phyloP scores from a whole-genome alignment of 2,113 vertebrate genomes.

The Pseudolaguvia tuberculata region DNA sequence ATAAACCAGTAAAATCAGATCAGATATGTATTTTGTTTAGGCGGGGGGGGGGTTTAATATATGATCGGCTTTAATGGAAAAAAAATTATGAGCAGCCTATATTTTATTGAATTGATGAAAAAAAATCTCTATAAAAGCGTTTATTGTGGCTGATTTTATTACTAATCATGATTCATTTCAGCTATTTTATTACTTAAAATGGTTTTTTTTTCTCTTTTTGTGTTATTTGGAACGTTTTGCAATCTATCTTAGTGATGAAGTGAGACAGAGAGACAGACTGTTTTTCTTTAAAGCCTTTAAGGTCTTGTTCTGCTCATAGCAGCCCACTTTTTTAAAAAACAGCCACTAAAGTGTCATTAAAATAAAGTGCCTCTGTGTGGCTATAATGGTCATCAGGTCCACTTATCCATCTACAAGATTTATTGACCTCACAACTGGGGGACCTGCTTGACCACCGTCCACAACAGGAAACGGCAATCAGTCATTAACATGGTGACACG shows the following conservation, averaged over 20 bases:
- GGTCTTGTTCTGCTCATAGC: neutral
- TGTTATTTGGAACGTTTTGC: neutral
- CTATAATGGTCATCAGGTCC: slow-evolving; percentile 32
- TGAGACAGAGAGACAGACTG: neutral
- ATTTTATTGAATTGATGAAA: neutral
- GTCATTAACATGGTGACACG: slow-evolving; percentile 60
- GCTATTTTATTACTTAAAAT: neutral
- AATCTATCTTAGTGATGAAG: neutral
- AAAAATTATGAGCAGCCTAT: neutral
- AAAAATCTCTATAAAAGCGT: neutral
- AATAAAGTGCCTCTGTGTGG: slow-evolving; percentile 23
- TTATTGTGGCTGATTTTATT: neutral
- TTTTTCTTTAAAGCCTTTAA: slow-evolving; percentile 2
- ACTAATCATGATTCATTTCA: neutral
- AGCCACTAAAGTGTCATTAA: slow-evolving; percentile 19
- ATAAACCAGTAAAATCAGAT: neutral
- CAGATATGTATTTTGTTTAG: neutral
- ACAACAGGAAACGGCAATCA: slow-evolving; percentile 73
- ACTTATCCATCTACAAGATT: slow-evolving; percentile 48
- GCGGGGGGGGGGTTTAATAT: no score
- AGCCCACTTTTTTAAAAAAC: slow-evolving; percentile 7
- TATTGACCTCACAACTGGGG: slow-evolving; percentile 65
- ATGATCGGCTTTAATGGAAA: no score
- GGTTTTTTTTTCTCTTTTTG: neutral
- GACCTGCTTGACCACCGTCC: slow-evolving; percentile 63